Conservation (phyloP, 2,113 vertebrate species). For the Clarias gariepinus region DNA sequence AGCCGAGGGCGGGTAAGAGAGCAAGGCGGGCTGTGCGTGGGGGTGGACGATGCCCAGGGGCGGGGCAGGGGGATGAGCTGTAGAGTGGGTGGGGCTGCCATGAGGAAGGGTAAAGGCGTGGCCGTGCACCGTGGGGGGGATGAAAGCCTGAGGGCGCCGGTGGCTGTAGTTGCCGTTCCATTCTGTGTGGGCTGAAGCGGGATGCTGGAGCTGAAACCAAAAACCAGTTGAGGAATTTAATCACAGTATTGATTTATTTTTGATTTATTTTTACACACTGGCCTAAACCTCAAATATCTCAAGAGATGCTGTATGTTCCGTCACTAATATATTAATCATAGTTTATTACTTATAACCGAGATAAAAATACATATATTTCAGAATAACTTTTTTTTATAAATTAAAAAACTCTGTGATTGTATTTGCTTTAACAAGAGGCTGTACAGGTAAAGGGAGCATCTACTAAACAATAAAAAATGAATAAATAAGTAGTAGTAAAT, state of each 20-base stretch:
- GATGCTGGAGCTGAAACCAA: constrained; percentile 86
- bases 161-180: constrained; percentile 93
- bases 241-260: background rate
- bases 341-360: background rate
- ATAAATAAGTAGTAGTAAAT: too few relatives aligned
- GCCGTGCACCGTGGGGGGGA: constrained; percentile 81
- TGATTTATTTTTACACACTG: background rate
- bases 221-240: background rate
- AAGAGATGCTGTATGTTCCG: background rate
- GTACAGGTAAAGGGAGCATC: background rate
- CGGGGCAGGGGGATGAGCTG: constrained; percentile 81
- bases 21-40: constrained; percentile 81
- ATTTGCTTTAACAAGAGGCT: background rate
- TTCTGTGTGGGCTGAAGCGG: constrained; percentile 85
- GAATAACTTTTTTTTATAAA: too few relatives aligned
- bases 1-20: constrained; percentile 84
- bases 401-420: background rate
- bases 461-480: background rate
- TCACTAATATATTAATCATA: background rate
- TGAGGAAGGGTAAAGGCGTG: constrained; percentile 89
- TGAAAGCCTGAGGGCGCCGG: constrained; percentile 88
- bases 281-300: background rate
- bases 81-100: constrained; percentile 85
- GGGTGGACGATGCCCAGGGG: constrained; percentile 82
- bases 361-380: background rate